phyloP scores from a whole-genome alignment of 2,888 invertebrate species.

The Ormia ochracea region DNA sequence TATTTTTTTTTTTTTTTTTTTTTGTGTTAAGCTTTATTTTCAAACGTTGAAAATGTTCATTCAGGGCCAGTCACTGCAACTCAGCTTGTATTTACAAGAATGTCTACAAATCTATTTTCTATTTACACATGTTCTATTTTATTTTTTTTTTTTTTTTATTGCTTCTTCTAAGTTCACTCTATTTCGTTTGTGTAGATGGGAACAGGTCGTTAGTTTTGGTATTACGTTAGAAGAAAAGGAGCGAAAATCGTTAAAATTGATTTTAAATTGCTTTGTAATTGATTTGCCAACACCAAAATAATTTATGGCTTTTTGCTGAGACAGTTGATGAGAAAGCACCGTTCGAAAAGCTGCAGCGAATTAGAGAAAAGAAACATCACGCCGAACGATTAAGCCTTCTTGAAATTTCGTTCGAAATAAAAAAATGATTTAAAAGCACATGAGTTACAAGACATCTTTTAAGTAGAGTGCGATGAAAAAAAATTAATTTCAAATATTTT shows the following conservation, averaged over 20 bases:
- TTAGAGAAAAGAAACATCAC: neutral
- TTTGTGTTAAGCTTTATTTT: neutral
- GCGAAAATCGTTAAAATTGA: slow-evolving; percentile 47
- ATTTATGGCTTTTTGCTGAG: slow-evolving; percentile 39
- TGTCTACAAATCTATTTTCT: slow-evolving; percentile 46
- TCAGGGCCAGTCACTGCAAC: slow-evolving; percentile 20
- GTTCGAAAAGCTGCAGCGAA: neutral
- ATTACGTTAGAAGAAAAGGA: neutral
- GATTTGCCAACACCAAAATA: slow-evolving; percentile 53
- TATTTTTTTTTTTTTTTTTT: too few species aligned
- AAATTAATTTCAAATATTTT: too few species aligned
- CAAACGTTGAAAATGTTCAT: slow-evolving; percentile 11
- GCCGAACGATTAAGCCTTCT: neutral
- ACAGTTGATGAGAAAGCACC: slow-evolving; percentile 6
- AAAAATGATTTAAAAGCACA: too few species aligned
- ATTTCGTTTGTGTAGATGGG: neutral
- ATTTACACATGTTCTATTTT: slow-evolving; percentile 45
- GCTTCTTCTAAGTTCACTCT: neutral
- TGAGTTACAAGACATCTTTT: too few species aligned
- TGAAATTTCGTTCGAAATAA: neutral
- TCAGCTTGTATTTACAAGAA: slow-evolving; percentile 9
- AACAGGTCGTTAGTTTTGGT: slow-evolving; percentile 9
- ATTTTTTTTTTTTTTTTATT: slow-evolving; percentile 5
- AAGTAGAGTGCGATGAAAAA: too few species aligned
- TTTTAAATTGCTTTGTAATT: slow-evolving; percentile 59